A percentile compares a stretch with the other conserved stretches of the same genome.
Conservation (phyloP, 1,140 invertebrate species). For the Heliconius melpomene region DNA sequence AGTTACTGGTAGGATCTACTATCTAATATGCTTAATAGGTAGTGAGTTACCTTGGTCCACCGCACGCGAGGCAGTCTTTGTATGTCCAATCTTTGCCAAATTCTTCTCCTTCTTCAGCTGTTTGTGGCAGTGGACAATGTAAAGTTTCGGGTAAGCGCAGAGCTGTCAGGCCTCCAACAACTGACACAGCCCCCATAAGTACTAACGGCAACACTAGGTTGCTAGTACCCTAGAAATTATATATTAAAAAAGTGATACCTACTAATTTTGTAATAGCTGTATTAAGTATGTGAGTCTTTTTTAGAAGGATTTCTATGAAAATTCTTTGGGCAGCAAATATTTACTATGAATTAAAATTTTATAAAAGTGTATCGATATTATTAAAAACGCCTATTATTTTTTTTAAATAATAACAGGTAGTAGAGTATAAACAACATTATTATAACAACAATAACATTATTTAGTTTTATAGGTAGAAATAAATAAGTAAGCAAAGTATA, state of each 20-base stretch:
- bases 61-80: conserved; percentile 86
- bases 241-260: neutral
- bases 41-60: conserved; percentile 81
- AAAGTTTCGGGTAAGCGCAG: conserved; percentile 91
- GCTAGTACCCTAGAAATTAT: conserved; percentile 86
- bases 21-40: neutral
- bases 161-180: conserved; percentile 89
- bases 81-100: conserved; percentile 92
- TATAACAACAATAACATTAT: no score
- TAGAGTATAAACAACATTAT: no score
- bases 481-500: no score
- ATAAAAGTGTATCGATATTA: no score
- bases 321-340: no score
- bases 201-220: conserved; percentile 90
- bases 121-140: conserved; percentile 89
- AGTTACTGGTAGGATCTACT: no score
- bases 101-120: conserved; percentile 92
- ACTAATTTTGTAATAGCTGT: neutral
- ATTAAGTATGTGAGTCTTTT: no score
- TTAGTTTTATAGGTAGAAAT: no score
- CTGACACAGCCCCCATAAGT: conserved; percentile 89
- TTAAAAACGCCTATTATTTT: no score
- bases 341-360: no score
- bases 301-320: no score
- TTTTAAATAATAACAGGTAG: no score